Conservation (phyloP, 2,797 vertebrate species). For the Anguilla anguilla region DNA sequence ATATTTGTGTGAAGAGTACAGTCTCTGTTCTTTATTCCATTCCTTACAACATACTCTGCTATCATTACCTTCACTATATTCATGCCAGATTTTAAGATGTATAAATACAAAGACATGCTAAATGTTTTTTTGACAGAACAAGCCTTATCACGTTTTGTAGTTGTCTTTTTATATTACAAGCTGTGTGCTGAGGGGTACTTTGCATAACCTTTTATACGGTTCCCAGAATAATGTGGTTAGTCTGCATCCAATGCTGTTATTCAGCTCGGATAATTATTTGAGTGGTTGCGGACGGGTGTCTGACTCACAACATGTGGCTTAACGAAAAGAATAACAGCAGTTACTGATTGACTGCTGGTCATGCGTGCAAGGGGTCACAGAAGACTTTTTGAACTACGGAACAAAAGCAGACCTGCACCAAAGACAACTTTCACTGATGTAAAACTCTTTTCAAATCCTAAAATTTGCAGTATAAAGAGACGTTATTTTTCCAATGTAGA, state of each 20-base stretch:
- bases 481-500: not conserved
- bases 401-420: not conserved
- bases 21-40: not conserved
- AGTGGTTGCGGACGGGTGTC: slow-evolving; percentile 4
- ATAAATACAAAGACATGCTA: not conserved
- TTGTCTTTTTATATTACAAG: not conserved
- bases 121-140: not conserved
- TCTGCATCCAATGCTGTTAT: slow-evolving; percentile 13
- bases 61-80: not conserved
- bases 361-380: slow-evolving; percentile 7
- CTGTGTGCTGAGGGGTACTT: not conserved
- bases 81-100: not conserved
- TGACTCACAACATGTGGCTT: slow-evolving; percentile 22
- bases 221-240: slow-evolving; percentile 15
- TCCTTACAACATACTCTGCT: not conserved
- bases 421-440: not conserved
- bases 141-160: not conserved
- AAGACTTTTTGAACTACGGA: not conserved
- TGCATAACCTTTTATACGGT: slow-evolving; percentile 11
- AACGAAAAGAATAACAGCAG: slow-evolving; percentile 10
- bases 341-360: slow-evolving; percentile 7
- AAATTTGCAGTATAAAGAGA: not conserved
- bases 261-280: slow-evolving; percentile 18
- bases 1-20: not conserved
- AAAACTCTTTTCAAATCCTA: not conserved